These are phyloP conservation scores for Tridacna gigas DNA, from an alignment of 2,888 invertebrate genomes.

Conservation along the genomic window DNA sequence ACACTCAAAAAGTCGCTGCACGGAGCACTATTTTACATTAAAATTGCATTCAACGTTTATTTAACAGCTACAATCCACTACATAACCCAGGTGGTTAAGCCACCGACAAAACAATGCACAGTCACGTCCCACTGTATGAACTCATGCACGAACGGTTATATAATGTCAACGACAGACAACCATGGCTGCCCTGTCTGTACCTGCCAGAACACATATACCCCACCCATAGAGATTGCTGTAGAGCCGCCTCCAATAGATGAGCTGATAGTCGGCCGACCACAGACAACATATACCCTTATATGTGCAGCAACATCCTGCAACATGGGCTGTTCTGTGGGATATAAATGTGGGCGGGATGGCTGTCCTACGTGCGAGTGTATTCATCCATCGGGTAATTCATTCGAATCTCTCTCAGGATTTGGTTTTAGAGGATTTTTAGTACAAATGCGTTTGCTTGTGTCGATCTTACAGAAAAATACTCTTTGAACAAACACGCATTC, in stretches of 20 bases:
- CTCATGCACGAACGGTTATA: conserved; percentile 42
- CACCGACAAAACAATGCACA: conserved; percentile 42
- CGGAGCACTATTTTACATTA: no score
- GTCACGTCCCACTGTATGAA: conserved; percentile 53
- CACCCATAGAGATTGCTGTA: conserved; percentile 49
- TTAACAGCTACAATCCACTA: conserved; percentile 50
- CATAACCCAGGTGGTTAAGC: conserved; percentile 37
- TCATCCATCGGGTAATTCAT: conserved; percentile 61
- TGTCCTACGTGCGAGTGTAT: conserved; percentile 69
- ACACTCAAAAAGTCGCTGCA: no score
- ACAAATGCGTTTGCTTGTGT: no score
- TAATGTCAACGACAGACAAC: conserved; percentile 51
- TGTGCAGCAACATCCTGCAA: conserved; percentile 53
- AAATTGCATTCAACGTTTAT: background rate
- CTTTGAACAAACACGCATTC: no score
- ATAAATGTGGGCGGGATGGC: conserved; percentile 66
- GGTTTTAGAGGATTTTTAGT: no score
- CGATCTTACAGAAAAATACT: no score
- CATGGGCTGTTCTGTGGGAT: conserved; percentile 63
- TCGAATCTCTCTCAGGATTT: no score
- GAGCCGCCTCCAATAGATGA: conserved; percentile 47
- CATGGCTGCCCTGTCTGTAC: conserved; percentile 50
- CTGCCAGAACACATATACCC: conserved; percentile 41
- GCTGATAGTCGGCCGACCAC: conserved; percentile 8
- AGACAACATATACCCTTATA: conserved; percentile 27